A percentile compares a stretch with the other conserved stretches of the same genome.
These are phyloP conservation scores for Theocolax elegans DNA, from an alignment of 1,140 invertebrate species.

Conservation along the genomic window DNA sequence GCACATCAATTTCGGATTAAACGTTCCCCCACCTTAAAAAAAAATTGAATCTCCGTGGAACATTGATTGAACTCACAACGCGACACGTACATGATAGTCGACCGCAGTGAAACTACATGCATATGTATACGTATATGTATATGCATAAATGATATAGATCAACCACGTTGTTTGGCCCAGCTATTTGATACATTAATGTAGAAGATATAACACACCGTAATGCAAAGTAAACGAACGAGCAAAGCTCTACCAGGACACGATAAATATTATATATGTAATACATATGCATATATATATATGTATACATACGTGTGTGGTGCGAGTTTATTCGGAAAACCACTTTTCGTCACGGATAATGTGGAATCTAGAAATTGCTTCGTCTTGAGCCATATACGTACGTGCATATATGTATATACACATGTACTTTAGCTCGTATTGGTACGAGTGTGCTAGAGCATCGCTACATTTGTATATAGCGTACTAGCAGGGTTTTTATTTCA, in stretches of 20 bases:
- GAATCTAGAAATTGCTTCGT: no score
- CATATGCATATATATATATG: background rate
- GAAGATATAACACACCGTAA: conserved; percentile 23
- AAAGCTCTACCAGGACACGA: background rate
- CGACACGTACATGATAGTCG: background rate
- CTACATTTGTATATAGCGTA: no score
- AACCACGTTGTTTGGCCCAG: background rate
- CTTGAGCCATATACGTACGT: background rate
- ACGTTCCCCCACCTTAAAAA: no score
- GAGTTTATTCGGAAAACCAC: no score
- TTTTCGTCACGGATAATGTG: no score
- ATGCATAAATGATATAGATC: no score
- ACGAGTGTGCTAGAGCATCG: background rate
- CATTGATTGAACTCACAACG: background rate
- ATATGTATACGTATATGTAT: no score
- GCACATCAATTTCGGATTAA: no score
- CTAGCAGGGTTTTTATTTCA: conserved; percentile 9
- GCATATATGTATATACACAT: background rate
- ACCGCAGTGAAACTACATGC: no score
- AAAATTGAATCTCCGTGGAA: no score
- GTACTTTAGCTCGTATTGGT: background rate
- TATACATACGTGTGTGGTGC: background rate
- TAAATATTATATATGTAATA: conserved; percentile 8
- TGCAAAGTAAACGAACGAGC: conserved; percentile 21
- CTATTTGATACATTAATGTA: conserved; percentile 27